Evolutionary conservation across 2,113 vertebrate genomes (phyloP).

Genomic region (Hippolais icterina): DNA sequence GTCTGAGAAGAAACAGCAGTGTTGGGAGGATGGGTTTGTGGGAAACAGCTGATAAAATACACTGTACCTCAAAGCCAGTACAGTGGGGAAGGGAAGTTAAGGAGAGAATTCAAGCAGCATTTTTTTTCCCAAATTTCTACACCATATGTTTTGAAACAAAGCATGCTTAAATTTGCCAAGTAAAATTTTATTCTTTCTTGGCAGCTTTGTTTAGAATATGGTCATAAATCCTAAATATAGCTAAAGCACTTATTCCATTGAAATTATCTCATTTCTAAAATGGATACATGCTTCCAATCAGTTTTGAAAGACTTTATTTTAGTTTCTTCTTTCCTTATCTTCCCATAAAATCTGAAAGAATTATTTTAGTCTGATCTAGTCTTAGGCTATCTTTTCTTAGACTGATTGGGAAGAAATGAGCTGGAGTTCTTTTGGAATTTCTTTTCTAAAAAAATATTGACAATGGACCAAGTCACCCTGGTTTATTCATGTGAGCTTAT

Average conservation of each 20-base stretch:
- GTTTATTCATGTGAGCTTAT: not conserved
- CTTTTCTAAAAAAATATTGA: not conserved
- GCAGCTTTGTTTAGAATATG: not conserved
- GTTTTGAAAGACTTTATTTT: not conserved
- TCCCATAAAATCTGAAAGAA: not conserved
- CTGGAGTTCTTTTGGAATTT: not conserved
- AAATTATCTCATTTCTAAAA: slow-evolving; percentile 1
- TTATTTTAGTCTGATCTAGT: not conserved
- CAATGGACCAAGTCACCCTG: not conserved
- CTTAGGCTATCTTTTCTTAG: not conserved
- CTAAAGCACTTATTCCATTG: not conserved
- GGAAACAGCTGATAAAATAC: not conserved
- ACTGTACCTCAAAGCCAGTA: not conserved
- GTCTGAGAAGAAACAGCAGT: not conserved
- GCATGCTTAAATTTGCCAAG: not conserved
- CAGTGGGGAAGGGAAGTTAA: not conserved
- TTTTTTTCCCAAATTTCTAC: not conserved
- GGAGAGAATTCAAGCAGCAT: not conserved
- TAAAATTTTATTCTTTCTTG: slow-evolving; percentile 33
- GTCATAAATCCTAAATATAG: slow-evolving; percentile 34
- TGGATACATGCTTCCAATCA: not conserved
- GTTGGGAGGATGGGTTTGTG: not conserved
- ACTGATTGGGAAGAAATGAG: not conserved
- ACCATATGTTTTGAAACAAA: slow-evolving; percentile 21
- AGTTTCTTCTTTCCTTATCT: not conserved